Base-by-base conservation (phyloP, 1,140 invertebrate genomes). In the Sinella curviseta region DNA sequence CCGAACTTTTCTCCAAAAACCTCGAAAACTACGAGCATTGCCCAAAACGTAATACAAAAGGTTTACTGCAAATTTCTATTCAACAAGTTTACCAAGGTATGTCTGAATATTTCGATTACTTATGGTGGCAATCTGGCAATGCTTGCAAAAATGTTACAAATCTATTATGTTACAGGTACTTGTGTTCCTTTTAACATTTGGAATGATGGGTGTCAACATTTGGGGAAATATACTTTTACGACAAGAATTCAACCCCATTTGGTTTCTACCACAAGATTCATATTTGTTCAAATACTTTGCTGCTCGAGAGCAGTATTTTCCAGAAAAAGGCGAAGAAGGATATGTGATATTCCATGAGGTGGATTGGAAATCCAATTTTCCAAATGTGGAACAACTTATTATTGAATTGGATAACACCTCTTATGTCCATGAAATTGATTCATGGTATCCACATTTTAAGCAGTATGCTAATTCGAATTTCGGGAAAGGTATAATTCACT, bases 171-270 rank as follows among this genome's bases (percentile, higher is more conserved):
- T 67, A 70, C 35, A 81, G 80, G 48, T 77, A 28, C 4, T 79
- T 1, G 76, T 79, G 0, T 0, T 81, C 26, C 12, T 73, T 1
- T 14, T 78, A 0, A 81, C 80, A 0, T 74, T 78, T 24, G 26
- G 67, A 17, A 24, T 75, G 26, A 35, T 78, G 4, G 80, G 80
- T 1, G 20, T 79, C n/a, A 78, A 73, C n/a, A 35, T 81, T 54
- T 81, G 67, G 36, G 80, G 80, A n/a, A 81, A 81, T 34, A n/a
- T 77, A 14, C 74, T 88, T 73, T 86, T 95, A 57, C 89, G 92
- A 85, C 92, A 94, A 85, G 91, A 91, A 86, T 95, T 94, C 87
- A 92, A 94, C 87, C 91, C 92, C 0, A 88, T 88, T 8, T 94
- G 93, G 92, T 94, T 94, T 75, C 73, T 83, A 0, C 79, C 78